phyloP scores from a whole-genome alignment of 2,113 vertebrate genomes.

The Dipodomys merriami region DNA sequence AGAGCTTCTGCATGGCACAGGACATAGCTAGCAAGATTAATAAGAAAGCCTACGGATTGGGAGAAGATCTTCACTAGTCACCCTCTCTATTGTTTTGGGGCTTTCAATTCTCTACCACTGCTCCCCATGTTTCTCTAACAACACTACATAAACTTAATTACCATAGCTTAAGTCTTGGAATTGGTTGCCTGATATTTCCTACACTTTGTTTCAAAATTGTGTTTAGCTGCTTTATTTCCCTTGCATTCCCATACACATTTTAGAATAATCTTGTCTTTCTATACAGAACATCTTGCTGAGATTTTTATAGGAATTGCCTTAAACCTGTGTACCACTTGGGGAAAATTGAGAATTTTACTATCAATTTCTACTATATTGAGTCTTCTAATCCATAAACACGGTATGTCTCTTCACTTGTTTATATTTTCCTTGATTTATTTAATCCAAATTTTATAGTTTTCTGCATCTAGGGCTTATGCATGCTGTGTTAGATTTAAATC shows the following conservation, averaged over 20 bases:
- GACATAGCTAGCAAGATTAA: too few species aligned
- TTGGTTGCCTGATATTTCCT: neutral
- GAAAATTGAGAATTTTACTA: neutral
- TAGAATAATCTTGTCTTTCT: neutral
- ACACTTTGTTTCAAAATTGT: neutral
- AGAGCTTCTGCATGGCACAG: too few species aligned
- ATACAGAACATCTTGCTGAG: neutral
- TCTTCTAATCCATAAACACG: slow-evolving; percentile 2
- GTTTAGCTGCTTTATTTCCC: neutral
- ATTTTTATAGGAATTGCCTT: slow-evolving; percentile 27
- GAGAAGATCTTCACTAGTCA: too few species aligned
- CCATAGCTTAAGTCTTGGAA: neutral
- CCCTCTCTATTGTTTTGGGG: too few species aligned
- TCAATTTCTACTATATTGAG: neutral
- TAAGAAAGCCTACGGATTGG: too few species aligned
- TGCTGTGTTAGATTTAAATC: slow-evolving; percentile 1
- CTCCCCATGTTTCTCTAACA: neutral
- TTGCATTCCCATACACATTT: neutral
- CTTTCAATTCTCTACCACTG: too few species aligned
- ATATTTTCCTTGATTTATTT: slow-evolving; percentile 24
- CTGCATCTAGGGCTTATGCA: neutral
- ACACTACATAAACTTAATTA: neutral
- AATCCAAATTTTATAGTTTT: slow-evolving; percentile 22
- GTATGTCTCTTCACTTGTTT: neutral
- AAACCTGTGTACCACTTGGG: neutral